These are phyloP conservation scores for Tapirus indicus DNA, from an alignment of 2,797 vertebrate genomes.

Conservation along the genomic window DNA sequence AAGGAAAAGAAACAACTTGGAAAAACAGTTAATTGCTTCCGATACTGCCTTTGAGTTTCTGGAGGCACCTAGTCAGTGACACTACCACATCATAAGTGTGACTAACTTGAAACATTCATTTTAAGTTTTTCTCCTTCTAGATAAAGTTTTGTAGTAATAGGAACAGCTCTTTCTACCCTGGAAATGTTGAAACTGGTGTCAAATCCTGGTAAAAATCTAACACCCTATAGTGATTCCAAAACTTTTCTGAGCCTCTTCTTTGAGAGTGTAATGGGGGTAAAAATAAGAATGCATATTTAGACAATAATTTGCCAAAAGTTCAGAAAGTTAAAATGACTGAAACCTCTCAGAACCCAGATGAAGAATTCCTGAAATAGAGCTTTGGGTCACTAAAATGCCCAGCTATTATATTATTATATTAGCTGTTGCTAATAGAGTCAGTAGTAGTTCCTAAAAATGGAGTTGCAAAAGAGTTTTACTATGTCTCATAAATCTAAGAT, in stretches of 20 bases:
- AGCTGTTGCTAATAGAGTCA: neutral
- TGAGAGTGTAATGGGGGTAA: neutral
- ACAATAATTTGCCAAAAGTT: neutral
- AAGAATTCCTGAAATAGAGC: neutral
- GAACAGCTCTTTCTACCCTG: neutral
- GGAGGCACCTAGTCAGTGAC: too few species aligned
- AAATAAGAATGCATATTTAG: neutral
- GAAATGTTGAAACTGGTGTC: neutral
- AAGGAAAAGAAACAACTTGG: too few species aligned
- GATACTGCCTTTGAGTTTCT: too few species aligned
- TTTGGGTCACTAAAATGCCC: neutral
- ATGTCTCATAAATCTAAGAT: neutral
- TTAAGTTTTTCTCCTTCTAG: too few species aligned
- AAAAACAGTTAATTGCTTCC: too few species aligned
- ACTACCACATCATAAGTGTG: too few species aligned
- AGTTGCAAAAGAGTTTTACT: neutral
- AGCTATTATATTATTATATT: neutral
- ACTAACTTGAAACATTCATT: too few species aligned
- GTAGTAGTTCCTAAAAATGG: neutral
- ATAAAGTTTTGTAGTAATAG: neutral
- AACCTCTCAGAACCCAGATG: neutral
- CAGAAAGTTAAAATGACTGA: neutral
- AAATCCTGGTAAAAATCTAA: slow-evolving; percentile 16
- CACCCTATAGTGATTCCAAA: neutral
- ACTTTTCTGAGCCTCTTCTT: neutral